These are phyloP conservation scores for Drosophila helvetica DNA, from an alignment of 2,888 invertebrate genomes.

Conservation along the genomic window DNA sequence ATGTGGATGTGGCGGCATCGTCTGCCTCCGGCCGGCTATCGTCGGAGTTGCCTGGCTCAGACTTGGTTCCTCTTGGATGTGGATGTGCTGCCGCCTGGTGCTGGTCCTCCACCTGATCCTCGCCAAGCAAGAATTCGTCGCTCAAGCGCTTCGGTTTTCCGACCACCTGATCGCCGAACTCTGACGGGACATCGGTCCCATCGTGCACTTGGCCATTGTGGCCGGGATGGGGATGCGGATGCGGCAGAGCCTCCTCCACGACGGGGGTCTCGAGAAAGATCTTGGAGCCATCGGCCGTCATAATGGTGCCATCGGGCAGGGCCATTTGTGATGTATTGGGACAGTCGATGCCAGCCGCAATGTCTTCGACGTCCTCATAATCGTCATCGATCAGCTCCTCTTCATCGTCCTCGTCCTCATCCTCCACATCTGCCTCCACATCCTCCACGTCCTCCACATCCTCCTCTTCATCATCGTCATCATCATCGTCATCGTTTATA, in stretches of 20 bases:
- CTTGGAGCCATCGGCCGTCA: constrained; percentile 75
- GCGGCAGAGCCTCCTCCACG: constrained; percentile 80
- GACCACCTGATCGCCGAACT: constrained; percentile 60
- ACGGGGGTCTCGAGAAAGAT: constrained; percentile 83
- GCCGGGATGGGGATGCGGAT: constrained; percentile 57
- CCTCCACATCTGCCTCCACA: constrained; percentile 54
- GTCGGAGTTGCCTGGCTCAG: constrained; percentile 32
- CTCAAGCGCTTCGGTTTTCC: constrained; percentile 83
- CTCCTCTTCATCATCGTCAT: constrained; percentile 56
- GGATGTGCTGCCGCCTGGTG: background rate
- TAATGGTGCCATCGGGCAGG: constrained; percentile 63
- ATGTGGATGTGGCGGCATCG: constrained; percentile 53
- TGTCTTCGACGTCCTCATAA: constrained; percentile 54
- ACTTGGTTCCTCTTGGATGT: constrained; percentile 42
- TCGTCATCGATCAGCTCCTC: constrained; percentile 61
- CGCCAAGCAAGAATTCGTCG: constrained; percentile 82
- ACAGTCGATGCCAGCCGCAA: constrained; percentile 32
- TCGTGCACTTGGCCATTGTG: background rate
- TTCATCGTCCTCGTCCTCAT: constrained; percentile 59
- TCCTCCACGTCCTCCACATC: constrained; percentile 13
- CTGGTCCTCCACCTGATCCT: constrained; percentile 52
- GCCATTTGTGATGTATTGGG: constrained; percentile 64
- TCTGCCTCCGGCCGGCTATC: constrained; percentile 40
- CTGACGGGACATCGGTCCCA: constrained; percentile 31
- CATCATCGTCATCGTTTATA: constrained; percentile 80